phyloP scores from a whole-genome alignment of 2,113 vertebrate genomes.

The Falco punctatus region DNA sequence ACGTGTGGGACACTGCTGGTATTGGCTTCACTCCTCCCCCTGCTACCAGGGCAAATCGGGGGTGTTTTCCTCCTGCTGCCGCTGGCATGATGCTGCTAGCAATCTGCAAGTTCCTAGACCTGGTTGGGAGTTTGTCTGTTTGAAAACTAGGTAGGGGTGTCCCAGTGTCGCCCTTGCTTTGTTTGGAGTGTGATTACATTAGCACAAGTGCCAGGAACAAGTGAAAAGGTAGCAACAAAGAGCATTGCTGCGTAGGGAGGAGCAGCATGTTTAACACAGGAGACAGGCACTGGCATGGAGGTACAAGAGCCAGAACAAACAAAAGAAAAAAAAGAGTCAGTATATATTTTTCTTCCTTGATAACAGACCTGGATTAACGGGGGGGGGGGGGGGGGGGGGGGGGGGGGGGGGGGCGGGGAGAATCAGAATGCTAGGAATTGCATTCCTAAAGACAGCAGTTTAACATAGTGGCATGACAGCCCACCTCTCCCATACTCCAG shows the following conservation, averaged over 20 bases:
- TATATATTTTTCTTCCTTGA: background rate
- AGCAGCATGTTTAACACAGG: background rate
- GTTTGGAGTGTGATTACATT: background rate
- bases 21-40: fast-evolving
- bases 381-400: no score
- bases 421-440: background rate
- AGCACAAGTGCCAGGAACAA: background rate
- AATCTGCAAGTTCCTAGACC: background rate
- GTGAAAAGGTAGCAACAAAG: background rate
- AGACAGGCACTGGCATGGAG: background rate
- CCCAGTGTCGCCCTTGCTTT: background rate
- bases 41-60: background rate
- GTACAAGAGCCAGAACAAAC: conserved; percentile 13
- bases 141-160: background rate
- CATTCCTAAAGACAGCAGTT: background rate
- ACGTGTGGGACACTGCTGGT: fast-evolving
- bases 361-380: background rate
- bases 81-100: background rate
- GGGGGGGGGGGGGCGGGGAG: background rate
- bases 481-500: background rate
- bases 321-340: background rate
- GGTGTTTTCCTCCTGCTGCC: background rate
- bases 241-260: conserved; percentile 34
- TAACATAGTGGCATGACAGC: background rate
- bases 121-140: background rate